Conservation (phyloP, 2,888 invertebrate genomes). For the Pimpla rufipes region DNA sequence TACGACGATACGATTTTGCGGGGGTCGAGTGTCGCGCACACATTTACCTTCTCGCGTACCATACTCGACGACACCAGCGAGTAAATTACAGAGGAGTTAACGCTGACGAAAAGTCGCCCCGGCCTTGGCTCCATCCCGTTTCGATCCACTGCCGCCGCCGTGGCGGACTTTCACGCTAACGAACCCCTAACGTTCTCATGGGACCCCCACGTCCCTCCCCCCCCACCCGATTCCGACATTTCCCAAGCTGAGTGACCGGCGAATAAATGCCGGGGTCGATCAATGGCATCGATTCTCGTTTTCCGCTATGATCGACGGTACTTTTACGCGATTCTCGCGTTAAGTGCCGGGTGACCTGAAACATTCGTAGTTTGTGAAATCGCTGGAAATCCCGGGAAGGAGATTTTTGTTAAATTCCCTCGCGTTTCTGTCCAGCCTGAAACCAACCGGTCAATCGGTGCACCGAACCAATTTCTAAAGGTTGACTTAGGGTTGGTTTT, state of each 20-base stretch:
- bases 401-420: no score
- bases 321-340: neutral
- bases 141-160: slow-evolving; percentile 37
- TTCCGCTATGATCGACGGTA: neutral
- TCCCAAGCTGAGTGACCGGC: neutral
- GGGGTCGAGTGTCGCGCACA: slow-evolving; percentile 61
- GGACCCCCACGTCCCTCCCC: neutral
- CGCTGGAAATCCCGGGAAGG: no score
- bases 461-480: no score
- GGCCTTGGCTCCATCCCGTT: slow-evolving; percentile 63
- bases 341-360: no score
- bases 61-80: slow-evolving; percentile 61
- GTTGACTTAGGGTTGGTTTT: no score
- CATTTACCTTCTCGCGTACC: slow-evolving; percentile 65
- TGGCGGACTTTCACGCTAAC: slow-evolving; percentile 54
- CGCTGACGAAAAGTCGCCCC: slow-evolving; percentile 49
- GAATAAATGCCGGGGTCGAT: neutral
- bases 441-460: no score
- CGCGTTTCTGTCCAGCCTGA: no score
- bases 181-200: slow-evolving; percentile 40
- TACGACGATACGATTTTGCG: slow-evolving; percentile 59
- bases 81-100: slow-evolving; percentile 66
- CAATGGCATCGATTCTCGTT: neutral
- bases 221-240: neutral
- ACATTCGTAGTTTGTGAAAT: no score